Conservation (phyloP, 2,888 invertebrate species). For the Nesidiocoris tenuis region DNA sequence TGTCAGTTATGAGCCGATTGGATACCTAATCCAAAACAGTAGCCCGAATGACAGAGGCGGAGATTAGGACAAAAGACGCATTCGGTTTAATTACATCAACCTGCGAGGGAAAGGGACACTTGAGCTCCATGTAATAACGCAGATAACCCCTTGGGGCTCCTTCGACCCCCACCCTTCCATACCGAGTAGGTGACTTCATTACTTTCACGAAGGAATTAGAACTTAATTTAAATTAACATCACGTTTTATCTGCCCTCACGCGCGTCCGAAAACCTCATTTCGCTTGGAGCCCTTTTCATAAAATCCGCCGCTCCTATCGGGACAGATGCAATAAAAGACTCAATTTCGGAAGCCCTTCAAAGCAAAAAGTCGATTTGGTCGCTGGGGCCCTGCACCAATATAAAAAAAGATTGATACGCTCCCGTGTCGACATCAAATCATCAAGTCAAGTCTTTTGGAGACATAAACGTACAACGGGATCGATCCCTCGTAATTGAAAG, state of each 20-base stretch:
- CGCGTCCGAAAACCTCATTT: background rate
- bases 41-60: no score
- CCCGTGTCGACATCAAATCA: no score
- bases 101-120: conserved; percentile 10
- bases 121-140: conserved; percentile 31
- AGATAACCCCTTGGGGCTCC: conserved; percentile 5
- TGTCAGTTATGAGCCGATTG: no score
- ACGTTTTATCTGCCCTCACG: conserved; percentile 27
- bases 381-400: no score
- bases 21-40: no score
- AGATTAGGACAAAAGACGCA: background rate
- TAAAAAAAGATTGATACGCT: no score
- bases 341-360: no score
- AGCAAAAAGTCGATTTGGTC: no score
- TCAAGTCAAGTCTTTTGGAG: no score
- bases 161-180: background rate
- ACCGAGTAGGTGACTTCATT: conserved; percentile 29
- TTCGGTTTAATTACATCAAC: conserved; percentile 27
- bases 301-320: background rate
- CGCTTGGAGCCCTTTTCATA: background rate
- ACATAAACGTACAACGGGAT: no score
- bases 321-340: no score
- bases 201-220: conserved; percentile 26
- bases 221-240: conserved; percentile 37
- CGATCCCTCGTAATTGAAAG: no score